These are phyloP conservation scores for Drosophila silvestris DNA, from an alignment of 2,888 invertebrate genomes.

Conservation along the genomic window DNA sequence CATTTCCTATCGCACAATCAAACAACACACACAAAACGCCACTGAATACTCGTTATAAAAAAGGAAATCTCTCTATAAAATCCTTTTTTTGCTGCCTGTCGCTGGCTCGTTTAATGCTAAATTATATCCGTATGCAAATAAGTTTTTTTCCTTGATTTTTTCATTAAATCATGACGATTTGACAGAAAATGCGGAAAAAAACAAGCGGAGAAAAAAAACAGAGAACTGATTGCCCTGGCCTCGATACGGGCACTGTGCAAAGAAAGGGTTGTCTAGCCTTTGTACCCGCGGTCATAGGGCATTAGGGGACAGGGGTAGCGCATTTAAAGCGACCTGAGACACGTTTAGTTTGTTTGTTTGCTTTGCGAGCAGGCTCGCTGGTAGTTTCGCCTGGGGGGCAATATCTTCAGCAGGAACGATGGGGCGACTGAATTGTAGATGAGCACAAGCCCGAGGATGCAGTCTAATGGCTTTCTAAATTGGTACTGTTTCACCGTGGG, in stretches of 20 bases:
- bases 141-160: slow-evolving; percentile 77
- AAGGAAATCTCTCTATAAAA: slow-evolving; percentile 66
- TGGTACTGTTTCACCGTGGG: slow-evolving; percentile 1
- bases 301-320: slow-evolving; percentile 13
- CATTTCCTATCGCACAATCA: slow-evolving; percentile 68
- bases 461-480: slow-evolving; percentile 42
- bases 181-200: slow-evolving; percentile 58
- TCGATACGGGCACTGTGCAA: slow-evolving; percentile 66
- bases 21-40: slow-evolving; percentile 29
- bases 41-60: slow-evolving; percentile 32
- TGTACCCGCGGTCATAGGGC: slow-evolving; percentile 46
- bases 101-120: slow-evolving; percentile 78
- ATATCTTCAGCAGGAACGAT: neutral
- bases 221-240: slow-evolving; percentile 50
- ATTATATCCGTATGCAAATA: slow-evolving; percentile 83
- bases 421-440: slow-evolving; percentile 5
- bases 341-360: slow-evolving; percentile 70
- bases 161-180: slow-evolving; percentile 82
- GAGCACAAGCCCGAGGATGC: neutral
- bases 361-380: slow-evolving; percentile 30
- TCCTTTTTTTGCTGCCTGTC: slow-evolving; percentile 60
- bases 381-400: slow-evolving; percentile 31
- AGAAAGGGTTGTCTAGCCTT: slow-evolving; percentile 73
- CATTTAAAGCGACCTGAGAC: slow-evolving; percentile 33
- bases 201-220: slow-evolving; percentile 21